Evolutionary conservation across 2,113 vertebrate genomes (phyloP).

Genomic region (Cebidichthys violaceus): DNA sequence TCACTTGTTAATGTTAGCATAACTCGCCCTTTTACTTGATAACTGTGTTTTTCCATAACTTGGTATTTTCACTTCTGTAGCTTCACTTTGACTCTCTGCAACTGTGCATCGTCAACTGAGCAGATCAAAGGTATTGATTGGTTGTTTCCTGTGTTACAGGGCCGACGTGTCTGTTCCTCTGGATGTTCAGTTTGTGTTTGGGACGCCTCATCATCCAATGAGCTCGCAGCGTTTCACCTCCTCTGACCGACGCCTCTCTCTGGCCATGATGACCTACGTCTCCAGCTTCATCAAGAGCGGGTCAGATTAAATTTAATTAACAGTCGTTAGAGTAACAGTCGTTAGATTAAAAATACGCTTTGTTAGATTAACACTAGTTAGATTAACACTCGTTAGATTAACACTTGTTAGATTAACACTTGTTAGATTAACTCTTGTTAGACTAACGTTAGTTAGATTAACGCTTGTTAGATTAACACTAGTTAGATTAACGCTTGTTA

Average conservation of each 20-base stretch:
- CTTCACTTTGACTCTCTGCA: not conserved
- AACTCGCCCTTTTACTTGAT: not conserved
- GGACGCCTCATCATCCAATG: constrained; percentile 66
- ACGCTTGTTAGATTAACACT: not conserved
- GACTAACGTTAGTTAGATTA: not conserved
- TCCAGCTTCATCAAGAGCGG: constrained; percentile 72
- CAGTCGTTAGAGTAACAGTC: not conserved
- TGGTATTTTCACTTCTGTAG: no score
- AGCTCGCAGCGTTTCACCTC: constrained; percentile 66
- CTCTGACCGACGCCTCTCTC: constrained; percentile 65
- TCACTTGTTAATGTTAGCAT: not conserved
- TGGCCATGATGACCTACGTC: constrained; percentile 69
- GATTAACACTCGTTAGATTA: no score
- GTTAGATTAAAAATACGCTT: not conserved
- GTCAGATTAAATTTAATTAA: constrained; percentile 25
- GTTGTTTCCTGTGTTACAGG: constrained; percentile 39
- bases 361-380: no score
- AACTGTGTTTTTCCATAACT: not conserved
- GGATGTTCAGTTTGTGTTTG: constrained; percentile 73
- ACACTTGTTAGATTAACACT: no score
- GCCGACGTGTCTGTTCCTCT: constrained; percentile 51
- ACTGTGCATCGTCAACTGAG: not conserved
- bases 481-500: not conserved
- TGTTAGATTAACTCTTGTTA: no score
- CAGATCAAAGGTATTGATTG: not conserved